Evolutionary conservation across 2,888 invertebrate genomes (phyloP).

Genomic region (Luffia ferchaultella): DNA sequence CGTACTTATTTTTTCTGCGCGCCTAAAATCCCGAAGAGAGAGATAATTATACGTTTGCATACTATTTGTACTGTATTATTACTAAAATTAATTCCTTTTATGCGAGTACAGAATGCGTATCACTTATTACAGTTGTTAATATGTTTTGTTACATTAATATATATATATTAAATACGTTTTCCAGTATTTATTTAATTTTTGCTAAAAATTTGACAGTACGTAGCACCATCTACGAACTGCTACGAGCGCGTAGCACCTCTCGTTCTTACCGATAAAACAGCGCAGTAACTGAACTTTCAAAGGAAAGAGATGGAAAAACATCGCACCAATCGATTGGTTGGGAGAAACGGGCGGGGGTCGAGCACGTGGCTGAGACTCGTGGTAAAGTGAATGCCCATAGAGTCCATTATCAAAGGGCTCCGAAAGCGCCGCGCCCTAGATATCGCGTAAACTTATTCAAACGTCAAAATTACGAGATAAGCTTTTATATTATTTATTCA

Average conservation of each 20-base stretch:
- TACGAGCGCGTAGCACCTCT: slow-evolving; percentile 11
- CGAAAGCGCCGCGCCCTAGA: neutral
- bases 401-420: neutral
- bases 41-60: too few relatives aligned
- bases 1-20: too few relatives aligned
- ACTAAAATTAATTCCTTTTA: too few relatives aligned
- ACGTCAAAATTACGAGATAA: neutral
- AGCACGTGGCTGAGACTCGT: slow-evolving; percentile 42
- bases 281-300: slow-evolving; percentile 14
- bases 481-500: neutral
- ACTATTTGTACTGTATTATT: too few relatives aligned
- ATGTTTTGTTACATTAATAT: too few relatives aligned
- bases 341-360: slow-evolving; percentile 47
- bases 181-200: too few relatives aligned
- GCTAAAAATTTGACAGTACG: neutral
- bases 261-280: slow-evolving; percentile 48
- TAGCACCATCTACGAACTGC: neutral
- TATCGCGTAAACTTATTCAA: neutral
- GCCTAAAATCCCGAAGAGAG: too few relatives aligned
- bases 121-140: too few relatives aligned
- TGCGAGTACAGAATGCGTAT: too few relatives aligned
- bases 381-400: neutral
- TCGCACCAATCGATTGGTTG: slow-evolving; percentile 54
- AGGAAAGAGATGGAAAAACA: slow-evolving; percentile 39
- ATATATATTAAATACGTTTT: too few relatives aligned